These are phyloP conservation scores for Astropecten irregularis DNA, from an alignment of 53 echinoderm and acorn worm genomes.

Conservation along the genomic window DNA sequence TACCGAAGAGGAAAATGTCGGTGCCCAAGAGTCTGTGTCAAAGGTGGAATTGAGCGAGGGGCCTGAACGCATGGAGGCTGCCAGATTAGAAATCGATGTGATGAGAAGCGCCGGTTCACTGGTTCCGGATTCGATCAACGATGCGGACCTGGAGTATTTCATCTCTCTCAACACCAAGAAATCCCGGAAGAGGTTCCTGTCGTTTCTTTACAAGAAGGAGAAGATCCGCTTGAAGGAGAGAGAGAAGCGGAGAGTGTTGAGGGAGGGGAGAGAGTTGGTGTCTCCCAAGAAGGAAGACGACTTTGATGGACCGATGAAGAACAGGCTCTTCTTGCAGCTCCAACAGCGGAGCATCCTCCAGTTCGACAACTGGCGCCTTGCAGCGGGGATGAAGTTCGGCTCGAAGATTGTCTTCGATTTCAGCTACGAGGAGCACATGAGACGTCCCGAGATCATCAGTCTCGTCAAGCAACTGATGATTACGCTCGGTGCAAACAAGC, in stretches of 20 bases:
- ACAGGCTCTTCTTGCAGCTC: slow-evolving; percentile 14
- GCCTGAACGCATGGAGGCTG: neutral
- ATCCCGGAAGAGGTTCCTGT: slow-evolving; percentile 64
- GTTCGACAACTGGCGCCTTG: slow-evolving; percentile 70
- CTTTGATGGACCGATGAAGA: slow-evolving; percentile 13
- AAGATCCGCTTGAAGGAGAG: neutral
- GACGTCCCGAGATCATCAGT: slow-evolving; percentile 64
- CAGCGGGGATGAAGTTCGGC: slow-evolving; percentile 89
- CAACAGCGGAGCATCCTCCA: slow-evolving; percentile 9
- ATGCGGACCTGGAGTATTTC: slow-evolving; percentile 71
- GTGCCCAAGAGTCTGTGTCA: too few species aligned
- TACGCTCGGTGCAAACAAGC: slow-evolving; percentile 66
- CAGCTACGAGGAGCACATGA: slow-evolving; percentile 83
- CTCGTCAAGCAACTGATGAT: slow-evolving; percentile 71
- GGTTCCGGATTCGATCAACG: slow-evolving; percentile 70
- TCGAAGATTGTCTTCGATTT: slow-evolving; percentile 83
- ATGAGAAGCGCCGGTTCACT: slow-evolving; percentile 5
- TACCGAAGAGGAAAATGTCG: neutral
- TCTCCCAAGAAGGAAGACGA: slow-evolving; percentile 43
- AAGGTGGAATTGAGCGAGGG: neutral
- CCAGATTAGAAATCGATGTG: slow-evolving; percentile 33
- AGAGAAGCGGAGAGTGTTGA: neutral
- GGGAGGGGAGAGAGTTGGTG: slow-evolving; percentile 8
- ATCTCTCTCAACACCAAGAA: slow-evolving; percentile 52
- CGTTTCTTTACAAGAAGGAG: slow-evolving; percentile 69